Conservation (phyloP, 2,797 vertebrate species). For the Rhynchonycteris naso region DNA sequence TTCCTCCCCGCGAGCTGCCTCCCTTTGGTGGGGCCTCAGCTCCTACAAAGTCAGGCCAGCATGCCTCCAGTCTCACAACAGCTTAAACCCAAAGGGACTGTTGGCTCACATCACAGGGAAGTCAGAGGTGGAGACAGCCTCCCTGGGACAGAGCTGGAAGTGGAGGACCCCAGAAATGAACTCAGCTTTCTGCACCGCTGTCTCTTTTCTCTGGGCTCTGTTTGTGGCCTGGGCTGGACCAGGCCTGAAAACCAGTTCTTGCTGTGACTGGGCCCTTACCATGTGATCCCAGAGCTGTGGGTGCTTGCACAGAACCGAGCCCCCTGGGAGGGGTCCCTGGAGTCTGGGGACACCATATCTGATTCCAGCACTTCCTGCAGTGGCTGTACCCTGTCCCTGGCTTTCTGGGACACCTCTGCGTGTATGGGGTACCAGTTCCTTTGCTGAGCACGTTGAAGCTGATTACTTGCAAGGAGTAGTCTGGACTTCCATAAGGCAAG, state of each 20-base stretch:
- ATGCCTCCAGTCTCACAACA: neutral
- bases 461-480: neutral
- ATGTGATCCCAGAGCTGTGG: neutral
- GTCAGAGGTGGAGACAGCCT: neutral
- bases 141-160: neutral
- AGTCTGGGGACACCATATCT: neutral
- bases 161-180: rapidly evolving
- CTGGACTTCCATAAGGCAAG: neutral
- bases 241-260: neutral
- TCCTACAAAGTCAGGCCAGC: neutral
- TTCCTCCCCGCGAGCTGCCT: no score
- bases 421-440: neutral
- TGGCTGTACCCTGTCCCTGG: neutral
- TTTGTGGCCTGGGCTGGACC: neutral
- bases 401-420: neutral
- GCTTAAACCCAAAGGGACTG: no score
- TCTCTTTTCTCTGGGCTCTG: neutral
- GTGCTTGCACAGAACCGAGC: neutral
- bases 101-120: neutral
- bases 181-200: neutral
- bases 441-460: neutral
- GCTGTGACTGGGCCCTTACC: neutral
- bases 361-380: neutral
- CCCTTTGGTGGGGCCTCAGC: neutral
- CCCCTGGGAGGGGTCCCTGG: neutral